phyloP scores from a whole-genome alignment of 2,888 invertebrate species.

The Portevinia maculata region DNA sequence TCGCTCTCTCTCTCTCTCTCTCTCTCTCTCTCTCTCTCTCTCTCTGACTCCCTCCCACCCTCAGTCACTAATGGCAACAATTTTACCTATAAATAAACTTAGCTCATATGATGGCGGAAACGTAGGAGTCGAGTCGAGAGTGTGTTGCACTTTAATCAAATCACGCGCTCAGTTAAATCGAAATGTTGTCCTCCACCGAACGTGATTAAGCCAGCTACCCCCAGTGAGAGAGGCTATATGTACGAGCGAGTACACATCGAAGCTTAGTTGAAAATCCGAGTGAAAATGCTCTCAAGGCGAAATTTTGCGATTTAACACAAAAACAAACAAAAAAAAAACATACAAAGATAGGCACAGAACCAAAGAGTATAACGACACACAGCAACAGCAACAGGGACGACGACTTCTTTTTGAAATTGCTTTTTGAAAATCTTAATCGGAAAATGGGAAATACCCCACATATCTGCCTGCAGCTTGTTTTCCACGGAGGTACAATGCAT shows the following conservation, averaged over 20 bases:
- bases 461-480: constrained; percentile 2
- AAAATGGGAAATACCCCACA: constrained; percentile 54
- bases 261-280: constrained; percentile 41
- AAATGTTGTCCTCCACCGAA: constrained; percentile 60
- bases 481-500: constrained; percentile 1
- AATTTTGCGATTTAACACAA: constrained; percentile 68
- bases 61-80: constrained; percentile 10
- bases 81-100: constrained; percentile 65
- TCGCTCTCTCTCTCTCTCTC: neutral
- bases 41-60: neutral
- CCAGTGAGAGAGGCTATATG: constrained; percentile 1
- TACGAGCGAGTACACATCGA: constrained; percentile 1
- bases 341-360: neutral
- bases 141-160: constrained; percentile 74
- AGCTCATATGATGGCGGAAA: constrained; percentile 36
- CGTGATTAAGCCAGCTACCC: constrained; percentile 11
- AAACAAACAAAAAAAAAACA: constrained; percentile 20
- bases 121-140: constrained; percentile 16
- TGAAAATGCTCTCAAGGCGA: constrained; percentile 62
- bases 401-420: constrained; percentile 69
- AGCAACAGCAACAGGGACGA: constrained; percentile 46
- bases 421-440: constrained; percentile 71
- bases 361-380: constrained; percentile 3
- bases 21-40: neutral
- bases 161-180: constrained; percentile 74